Evolutionary conservation across 2,113 vertebrate species (phyloP).

Genomic region (Oreochromis spilurus): DNA sequence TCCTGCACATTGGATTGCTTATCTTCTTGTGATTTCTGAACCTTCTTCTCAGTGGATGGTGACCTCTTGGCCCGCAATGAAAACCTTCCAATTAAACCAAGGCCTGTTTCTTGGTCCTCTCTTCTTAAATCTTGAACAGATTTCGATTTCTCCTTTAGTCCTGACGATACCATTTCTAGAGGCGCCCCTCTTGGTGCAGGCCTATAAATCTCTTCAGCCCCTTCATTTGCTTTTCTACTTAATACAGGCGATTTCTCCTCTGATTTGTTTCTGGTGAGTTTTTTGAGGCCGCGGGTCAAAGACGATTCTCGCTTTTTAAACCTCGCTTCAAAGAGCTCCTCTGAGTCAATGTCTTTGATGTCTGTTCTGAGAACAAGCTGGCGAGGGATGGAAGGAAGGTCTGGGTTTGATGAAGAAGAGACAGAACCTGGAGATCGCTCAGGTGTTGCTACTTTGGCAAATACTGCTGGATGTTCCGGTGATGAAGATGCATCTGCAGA

Average conservation of each 20-base stretch:
- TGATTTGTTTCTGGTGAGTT: constrained; percentile 83
- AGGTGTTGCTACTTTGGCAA: constrained; percentile 63
- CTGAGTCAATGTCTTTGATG: constrained; percentile 88
- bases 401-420: constrained; percentile 18
- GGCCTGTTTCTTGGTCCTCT: constrained; percentile 72
- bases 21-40: constrained; percentile 48
- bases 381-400: not conserved
- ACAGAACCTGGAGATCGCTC: not conserved
- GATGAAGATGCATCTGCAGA: not conserved
- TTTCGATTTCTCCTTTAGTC: constrained; percentile 78
- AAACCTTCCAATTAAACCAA: constrained; percentile 82
- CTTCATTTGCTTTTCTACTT: constrained; percentile 59
- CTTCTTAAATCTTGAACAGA: constrained; percentile 87
- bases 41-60: constrained; percentile 67
- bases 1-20: constrained; percentile 58
- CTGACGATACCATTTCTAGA: constrained; percentile 75
- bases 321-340: constrained; percentile 92
- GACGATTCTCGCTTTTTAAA: constrained; percentile 90
- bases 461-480: constrained; percentile 70
- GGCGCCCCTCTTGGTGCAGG: constrained; percentile 82
- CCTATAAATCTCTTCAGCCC: constrained; percentile 85
- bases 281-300: constrained; percentile 81
- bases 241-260: constrained; percentile 80
- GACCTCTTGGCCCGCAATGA: constrained; percentile 77
- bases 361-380: constrained; percentile 61